Conservation (phyloP, 2,113 vertebrate species). For the Pogona vitticeps region DNA sequence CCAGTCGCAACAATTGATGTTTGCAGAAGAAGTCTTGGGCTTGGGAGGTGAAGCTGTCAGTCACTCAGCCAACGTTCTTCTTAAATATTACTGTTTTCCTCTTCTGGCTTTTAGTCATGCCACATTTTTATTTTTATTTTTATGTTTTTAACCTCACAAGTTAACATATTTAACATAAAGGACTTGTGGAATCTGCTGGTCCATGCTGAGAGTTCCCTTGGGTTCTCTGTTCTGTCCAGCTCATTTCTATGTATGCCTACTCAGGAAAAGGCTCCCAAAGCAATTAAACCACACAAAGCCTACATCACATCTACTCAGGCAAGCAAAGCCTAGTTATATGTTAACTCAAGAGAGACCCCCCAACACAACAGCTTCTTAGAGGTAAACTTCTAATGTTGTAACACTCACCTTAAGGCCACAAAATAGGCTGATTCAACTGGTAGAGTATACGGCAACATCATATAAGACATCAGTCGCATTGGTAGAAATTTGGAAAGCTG, state of each 20-base stretch:
- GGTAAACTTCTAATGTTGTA: not conserved
- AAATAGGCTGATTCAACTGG: conserved; percentile 86
- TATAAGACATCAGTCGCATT: conserved; percentile 82
- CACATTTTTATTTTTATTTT: too few species aligned
- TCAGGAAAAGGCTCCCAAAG: not conserved
- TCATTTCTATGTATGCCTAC: not conserved
- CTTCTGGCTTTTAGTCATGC: too few species aligned
- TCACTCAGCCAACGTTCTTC: too few species aligned
- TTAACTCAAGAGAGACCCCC: not conserved
- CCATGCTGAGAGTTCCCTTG: not conserved
- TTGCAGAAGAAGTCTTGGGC: too few species aligned
- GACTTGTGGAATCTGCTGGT: too few species aligned
- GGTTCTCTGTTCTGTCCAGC: not conserved
- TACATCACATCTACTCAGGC: not conserved
- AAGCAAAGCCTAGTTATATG: not conserved
- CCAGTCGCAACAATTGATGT: too few species aligned
- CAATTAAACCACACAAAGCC: too few species aligned
- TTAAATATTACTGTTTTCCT: too few species aligned
- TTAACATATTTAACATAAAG: too few species aligned
- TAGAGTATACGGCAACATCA: conserved; percentile 87
- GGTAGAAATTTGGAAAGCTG: conserved; percentile 82
- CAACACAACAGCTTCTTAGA: not conserved
- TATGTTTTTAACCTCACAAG: too few species aligned
- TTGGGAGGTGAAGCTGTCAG: too few species aligned
- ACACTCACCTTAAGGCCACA: conserved; percentile 78